These are phyloP conservation scores for Pseudopipra pipra DNA, from an alignment of 2,113 vertebrate genomes.

Conservation along the genomic window DNA sequence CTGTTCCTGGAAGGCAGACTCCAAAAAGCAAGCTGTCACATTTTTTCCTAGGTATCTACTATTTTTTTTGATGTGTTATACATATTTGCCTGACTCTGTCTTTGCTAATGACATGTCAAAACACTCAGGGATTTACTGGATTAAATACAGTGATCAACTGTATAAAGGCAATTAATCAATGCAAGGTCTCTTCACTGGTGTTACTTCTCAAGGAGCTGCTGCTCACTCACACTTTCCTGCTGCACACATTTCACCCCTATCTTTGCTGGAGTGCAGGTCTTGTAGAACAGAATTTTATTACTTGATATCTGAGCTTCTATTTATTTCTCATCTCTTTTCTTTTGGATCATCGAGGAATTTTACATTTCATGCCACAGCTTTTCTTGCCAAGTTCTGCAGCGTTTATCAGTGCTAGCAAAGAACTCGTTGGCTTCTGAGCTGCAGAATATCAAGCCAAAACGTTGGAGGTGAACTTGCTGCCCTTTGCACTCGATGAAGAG, in stretches of 20 bases:
- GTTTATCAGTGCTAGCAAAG: not conserved
- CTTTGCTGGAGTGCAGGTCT: not conserved
- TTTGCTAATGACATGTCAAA: not conserved
- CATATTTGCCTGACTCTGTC: not conserved
- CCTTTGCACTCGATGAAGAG: not conserved
- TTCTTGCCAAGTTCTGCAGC: not conserved
- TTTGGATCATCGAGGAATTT: not conserved
- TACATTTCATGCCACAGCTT: no score
- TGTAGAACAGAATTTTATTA: not conserved
- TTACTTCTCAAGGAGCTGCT: not conserved
- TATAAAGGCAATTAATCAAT: not conserved
- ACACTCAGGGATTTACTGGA: not conserved
- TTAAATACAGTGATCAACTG: not conserved
- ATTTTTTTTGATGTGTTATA: not conserved
- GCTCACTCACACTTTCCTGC: fast-evolving
- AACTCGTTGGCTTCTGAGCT: not conserved
- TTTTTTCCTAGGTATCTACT: not conserved
- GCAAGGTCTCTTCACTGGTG: not conserved
- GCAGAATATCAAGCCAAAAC: not conserved
- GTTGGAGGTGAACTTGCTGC: not conserved
- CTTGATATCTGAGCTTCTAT: not conserved
- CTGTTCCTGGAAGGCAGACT: slow-evolving; percentile 33
- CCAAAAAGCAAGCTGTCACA: not conserved
- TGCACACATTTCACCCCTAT: fast-evolving
- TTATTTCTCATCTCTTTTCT: not conserved